Evolutionary conservation across 2,797 vertebrate genomes (phyloP).

Genomic region (Potorous gilbertii): DNA sequence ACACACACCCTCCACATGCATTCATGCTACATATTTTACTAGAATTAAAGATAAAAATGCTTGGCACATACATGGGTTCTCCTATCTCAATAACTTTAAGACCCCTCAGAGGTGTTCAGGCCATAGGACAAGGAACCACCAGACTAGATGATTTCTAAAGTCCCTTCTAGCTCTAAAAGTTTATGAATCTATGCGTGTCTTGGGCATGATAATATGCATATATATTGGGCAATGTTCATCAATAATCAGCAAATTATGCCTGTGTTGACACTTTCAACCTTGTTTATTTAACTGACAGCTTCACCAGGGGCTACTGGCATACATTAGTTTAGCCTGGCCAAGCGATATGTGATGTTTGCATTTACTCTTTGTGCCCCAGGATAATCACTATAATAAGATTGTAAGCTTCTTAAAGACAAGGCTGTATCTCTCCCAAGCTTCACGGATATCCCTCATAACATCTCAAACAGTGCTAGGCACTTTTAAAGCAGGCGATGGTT

Average conservation of each 20-base stretch:
- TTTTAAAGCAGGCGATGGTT: not conserved
- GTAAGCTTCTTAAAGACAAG: constrained; percentile 14
- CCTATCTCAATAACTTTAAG: not conserved
- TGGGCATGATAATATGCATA: constrained; percentile 39
- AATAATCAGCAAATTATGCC: constrained; percentile 16
- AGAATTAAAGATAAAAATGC: not conserved
- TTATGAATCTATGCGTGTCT: not conserved
- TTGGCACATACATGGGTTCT: not conserved
- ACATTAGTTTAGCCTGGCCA: constrained; percentile 52
- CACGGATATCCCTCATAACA: constrained; percentile 8
- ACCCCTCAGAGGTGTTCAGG: not conserved
- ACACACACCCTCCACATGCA: not conserved
- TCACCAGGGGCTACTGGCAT: constrained; percentile 35
- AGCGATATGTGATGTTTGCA: constrained; percentile 44
- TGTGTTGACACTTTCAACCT: constrained; percentile 1
- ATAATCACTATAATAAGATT: constrained; percentile 39
- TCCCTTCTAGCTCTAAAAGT: not conserved
- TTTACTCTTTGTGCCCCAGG: constrained; percentile 24
- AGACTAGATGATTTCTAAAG: not conserved
- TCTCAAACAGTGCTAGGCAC: constrained; percentile 18
- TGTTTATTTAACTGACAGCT: constrained; percentile 50
- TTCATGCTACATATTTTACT: not conserved
- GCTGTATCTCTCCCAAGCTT: constrained; percentile 25
- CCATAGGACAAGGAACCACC: not conserved
- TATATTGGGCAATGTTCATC: not conserved